Evolutionary conservation across 2,113 vertebrate genomes (phyloP).

Genomic region (Athene cunicularia): DNA sequence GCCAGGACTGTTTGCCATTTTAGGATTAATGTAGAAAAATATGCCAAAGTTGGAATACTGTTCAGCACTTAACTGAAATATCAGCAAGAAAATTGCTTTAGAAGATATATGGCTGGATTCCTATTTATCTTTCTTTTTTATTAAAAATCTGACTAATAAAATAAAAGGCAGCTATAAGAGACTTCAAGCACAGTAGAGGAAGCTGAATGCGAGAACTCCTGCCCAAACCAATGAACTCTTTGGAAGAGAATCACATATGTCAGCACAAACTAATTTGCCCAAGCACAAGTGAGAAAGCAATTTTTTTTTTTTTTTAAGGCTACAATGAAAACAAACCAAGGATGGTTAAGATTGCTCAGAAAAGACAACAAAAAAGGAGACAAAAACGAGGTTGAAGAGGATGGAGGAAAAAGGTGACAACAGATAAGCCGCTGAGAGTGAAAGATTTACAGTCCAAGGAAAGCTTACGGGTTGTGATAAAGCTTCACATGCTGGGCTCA

Average conservation of each 20-base stretch:
- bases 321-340: neutral
- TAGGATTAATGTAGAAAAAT: neutral
- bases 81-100: neutral
- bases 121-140: conserved; percentile 56
- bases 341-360: neutral
- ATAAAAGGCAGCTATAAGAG: conserved; percentile 1
- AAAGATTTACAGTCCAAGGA: neutral
- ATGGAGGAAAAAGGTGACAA: neutral
- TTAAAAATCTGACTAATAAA: conserved; percentile 41
- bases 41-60: neutral
- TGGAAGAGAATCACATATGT: conserved; percentile 3
- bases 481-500: rapidly evolving
- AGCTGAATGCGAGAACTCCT: neutral
- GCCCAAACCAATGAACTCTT: neutral
- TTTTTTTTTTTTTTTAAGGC: neutral
- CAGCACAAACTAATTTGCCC: conserved; percentile 21
- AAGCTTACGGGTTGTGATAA: neutral
- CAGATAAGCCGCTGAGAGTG: neutral
- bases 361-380: neutral
- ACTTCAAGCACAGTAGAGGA: neutral
- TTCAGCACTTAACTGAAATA: neutral
- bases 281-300: conserved; percentile 6
- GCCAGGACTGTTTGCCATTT: neutral
- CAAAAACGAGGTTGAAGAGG: neutral
- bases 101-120: conserved; percentile 11